Evolutionary conservation across 1,140 invertebrate genomes (phyloP).

Genomic region (Scaptomyza hsui): DNA sequence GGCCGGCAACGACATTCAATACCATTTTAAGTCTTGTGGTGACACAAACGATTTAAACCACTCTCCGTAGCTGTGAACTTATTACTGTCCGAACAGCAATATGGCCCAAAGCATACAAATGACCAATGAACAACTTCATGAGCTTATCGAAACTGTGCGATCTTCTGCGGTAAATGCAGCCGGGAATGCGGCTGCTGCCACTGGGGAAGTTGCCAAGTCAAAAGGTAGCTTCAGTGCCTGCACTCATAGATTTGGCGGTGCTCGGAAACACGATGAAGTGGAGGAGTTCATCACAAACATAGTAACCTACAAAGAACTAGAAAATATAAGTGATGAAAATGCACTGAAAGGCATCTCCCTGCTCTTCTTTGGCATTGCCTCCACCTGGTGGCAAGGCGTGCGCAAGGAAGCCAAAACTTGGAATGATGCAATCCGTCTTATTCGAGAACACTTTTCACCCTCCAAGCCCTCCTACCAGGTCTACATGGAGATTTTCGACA

Average conservation of each 20-base stretch:
- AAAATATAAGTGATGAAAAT: slow-evolving; percentile 77
- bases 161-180: slow-evolving; percentile 23
- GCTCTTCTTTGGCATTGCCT: slow-evolving; percentile 81
- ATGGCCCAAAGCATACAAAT: slow-evolving; percentile 56
- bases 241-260: slow-evolving; percentile 55
- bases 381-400: slow-evolving; percentile 84
- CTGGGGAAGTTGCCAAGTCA: background rate
- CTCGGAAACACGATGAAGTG: slow-evolving; percentile 71
- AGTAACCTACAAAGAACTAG: slow-evolving; percentile 71
- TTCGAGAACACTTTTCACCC: slow-evolving; percentile 76
- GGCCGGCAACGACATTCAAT: too few relatives aligned
- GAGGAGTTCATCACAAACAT: slow-evolving; percentile 76
- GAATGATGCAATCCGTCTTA: slow-evolving; percentile 65
- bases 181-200: slow-evolving; percentile 11
- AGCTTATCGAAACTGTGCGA: slow-evolving; percentile 62
- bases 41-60: too few relatives aligned
- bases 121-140: slow-evolving; percentile 70
- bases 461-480: slow-evolving; percentile 76
- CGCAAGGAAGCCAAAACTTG: slow-evolving; percentile 79
- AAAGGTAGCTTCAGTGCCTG: slow-evolving; percentile 77
- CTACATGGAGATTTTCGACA: slow-evolving; percentile 76
- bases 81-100: too few relatives aligned
- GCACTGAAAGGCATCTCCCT: slow-evolving; percentile 83
- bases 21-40: too few relatives aligned
- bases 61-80: too few relatives aligned